Conservation (phyloP, 2,113 vertebrate genomes). For the Spheniscus mendiculus region DNA sequence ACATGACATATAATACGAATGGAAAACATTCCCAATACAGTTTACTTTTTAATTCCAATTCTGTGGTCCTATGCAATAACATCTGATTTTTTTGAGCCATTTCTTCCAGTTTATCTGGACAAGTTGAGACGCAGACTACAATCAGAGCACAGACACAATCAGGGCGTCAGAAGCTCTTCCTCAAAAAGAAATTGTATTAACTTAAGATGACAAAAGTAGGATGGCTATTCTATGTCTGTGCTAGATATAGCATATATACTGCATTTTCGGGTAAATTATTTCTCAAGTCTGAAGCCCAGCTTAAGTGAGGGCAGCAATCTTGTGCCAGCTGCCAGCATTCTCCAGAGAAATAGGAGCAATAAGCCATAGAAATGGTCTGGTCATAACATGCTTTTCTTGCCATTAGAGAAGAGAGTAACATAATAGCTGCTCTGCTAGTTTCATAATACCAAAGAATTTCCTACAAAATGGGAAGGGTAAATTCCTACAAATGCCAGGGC, state of each 20-base stretch:
- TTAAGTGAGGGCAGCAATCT: neutral
- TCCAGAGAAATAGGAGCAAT: constrained; percentile 6
- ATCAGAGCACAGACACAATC: neutral
- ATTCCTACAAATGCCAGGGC: neutral
- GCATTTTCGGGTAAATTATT: neutral
- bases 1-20: fast-evolving
- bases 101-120: neutral
- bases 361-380: neutral
- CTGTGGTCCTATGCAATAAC: neutral
- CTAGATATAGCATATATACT: neutral
- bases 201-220: neutral
- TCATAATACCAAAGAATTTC: neutral
- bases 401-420: neutral
- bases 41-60: neutral
- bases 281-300: neutral
- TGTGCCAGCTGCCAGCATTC: neutral
- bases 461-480: neutral
- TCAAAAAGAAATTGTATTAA: neutral
- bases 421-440: neutral
- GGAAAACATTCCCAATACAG: neutral
- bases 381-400: neutral
- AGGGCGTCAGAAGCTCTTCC: neutral
- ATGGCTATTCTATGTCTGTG: neutral
- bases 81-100: neutral
- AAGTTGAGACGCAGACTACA: neutral